Evolutionary conservation across 2,113 vertebrate genomes (phyloP).

Genomic region (Ceyx cyanopectus): DNA sequence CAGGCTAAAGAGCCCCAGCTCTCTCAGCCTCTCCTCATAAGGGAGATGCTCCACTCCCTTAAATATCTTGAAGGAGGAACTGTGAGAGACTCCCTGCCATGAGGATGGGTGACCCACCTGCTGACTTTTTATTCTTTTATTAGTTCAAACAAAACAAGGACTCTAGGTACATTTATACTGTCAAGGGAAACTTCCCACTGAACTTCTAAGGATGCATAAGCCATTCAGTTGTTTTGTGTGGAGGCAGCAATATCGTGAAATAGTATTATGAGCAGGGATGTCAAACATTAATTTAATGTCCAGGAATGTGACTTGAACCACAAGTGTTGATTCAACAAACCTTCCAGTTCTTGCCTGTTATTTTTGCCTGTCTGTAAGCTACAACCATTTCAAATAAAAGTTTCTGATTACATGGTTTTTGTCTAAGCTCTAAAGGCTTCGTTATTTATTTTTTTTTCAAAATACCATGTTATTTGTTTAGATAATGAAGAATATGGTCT

Average conservation of each 20-base stretch:
- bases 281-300: neutral
- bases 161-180: neutral
- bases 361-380: neutral
- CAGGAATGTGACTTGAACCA: no score
- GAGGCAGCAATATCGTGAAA: accelerated
- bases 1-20: no score
- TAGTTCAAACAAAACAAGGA: neutral
- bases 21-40: no score
- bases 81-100: neutral
- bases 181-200: neutral
- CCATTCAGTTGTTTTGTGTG: neutral
- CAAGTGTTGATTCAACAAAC: no score
- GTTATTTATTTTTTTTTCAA: neutral
- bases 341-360: neutral
- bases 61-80: neutral
- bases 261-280: neutral
- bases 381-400: accelerated
- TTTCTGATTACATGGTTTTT: neutral
- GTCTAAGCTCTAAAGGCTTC: neutral
- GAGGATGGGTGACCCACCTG: accelerated
- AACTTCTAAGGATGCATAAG: neutral
- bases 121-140: neutral
- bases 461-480: neutral
- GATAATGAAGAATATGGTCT: neutral
- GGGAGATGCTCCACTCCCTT: no score